Base-by-base conservation (phyloP, 2,888 invertebrate species). In the Calameuta idolon region DNA sequence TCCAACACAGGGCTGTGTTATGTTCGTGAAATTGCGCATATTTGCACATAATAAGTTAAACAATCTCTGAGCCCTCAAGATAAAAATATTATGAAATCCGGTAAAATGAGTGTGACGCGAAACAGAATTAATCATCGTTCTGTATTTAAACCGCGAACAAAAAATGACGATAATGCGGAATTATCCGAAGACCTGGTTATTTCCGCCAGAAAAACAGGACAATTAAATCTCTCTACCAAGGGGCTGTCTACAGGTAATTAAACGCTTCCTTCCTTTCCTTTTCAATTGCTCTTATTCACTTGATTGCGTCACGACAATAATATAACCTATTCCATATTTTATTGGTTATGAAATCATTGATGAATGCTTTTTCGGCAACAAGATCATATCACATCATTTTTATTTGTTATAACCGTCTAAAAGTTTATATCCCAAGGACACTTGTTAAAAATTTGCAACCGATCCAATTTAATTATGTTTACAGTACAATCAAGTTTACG, bases 151-250 rank as follows among this genome's bases (percentile, higher is more conserved):
- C 93, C 94, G 88, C 95, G 96, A 92, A 95, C 94, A 83, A 94
- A 94, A 92, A 93, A 94, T 81, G 95, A 95, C 83, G 95, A 96
- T 87, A 94, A 95, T 81, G 93, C 92, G 79, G 94, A 95, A 89
- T 90, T 97, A 81, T 94, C 96, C 40, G 93, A 93, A 78, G 94
- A 94, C 75, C 92, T 97, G 86, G 93, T 98, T 78, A 96, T 97
- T 92, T 94, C 95, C 83, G 97, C 97, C 4, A 94, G 97, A 87
- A 95, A 95, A 88, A 95, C 95, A 82, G 98, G 98, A 33, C 94
- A 95, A 84, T 92, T 98, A 71, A 96, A 96, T 93, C 93, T 98
- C 84, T 94, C 96, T 78, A 95, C 95, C 83, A 94, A 94, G 89
- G 96, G 95, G 85, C 92, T 97, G 83, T 94, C 94, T 75, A 93